Evolutionary conservation across 2,797 vertebrate genomes (phyloP), one percentile per base, ranked within the genome.

Genomic region (Molossus molossus): DNA sequence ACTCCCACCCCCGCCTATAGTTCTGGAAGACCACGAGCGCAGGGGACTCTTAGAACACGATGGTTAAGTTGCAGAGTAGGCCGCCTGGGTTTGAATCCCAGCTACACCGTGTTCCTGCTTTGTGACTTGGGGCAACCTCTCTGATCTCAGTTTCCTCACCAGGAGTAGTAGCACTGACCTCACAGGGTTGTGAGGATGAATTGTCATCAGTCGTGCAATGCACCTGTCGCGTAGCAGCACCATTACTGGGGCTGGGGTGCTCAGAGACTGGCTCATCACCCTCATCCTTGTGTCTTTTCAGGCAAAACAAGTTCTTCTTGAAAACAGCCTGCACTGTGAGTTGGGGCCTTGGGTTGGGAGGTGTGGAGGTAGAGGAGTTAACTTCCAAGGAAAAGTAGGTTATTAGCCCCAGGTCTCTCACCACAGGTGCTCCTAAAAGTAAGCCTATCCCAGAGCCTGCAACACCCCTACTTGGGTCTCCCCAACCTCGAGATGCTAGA

Each of bases 281-380:
- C 37, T 2, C 37, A 12, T 83, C 58, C 62, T 50, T 5, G 1
- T 96, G 45, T 97, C 48, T 97, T 97, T 97, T 55, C 97, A 99
- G 99, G 99, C 99, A 29, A 99, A 99, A 83, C 99, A 99, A 96
- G 99, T 99, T 85, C 98, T 99, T 69, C 98, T 99, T 94, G 99
- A 99, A 97, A 98, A 97, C 98, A 99, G 98, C 96, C 98, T 98
- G 96, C 99, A 98, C 69, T 98, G 99, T 99, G 97, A 99, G 99
- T 98, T 50, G 62, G 72, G 69, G 40, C 50, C 58, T 73, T 6
- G 23, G 93, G 77, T 45, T 29, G 84, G 48, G 58, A 65, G 27
- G 45, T 23, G 10, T 53, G 70, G 58, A 12, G 21, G 6, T 2
- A 48, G 45, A 82, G 23, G 70, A 55, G 18, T 73, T 15, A n/a